These are phyloP conservation scores for Okamejei kenojei DNA, from an alignment of 2,797 vertebrate species.

Conservation along the genomic window DNA sequence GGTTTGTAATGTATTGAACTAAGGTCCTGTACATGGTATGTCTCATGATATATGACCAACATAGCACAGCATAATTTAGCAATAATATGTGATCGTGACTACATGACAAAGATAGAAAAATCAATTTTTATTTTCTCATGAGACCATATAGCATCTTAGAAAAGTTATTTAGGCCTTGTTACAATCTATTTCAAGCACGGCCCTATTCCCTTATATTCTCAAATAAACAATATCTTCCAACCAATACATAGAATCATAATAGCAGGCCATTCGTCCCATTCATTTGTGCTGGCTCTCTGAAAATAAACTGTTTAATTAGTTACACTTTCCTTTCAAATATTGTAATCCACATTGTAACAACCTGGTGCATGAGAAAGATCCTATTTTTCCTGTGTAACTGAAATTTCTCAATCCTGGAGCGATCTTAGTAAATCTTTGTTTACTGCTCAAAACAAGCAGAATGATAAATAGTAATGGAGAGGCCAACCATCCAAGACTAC, in stretches of 20 bases:
- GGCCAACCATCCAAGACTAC: neutral
- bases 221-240: neutral
- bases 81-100: conserved; percentile 11
- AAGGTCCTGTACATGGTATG: neutral
- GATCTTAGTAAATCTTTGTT: neutral
- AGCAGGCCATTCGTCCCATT: neutral
- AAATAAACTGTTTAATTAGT: neutral
- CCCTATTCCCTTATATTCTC: neutral
- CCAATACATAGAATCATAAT: neutral
- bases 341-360: neutral
- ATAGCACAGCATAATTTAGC: conserved; percentile 24
- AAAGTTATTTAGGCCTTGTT: neutral
- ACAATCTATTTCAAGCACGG: neutral
- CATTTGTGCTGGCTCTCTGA: neutral
- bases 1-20: conserved; percentile 32
- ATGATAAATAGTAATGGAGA: neutral
- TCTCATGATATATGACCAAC: conserved; percentile 21
- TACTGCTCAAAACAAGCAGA: neutral
- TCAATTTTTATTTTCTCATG: conserved; percentile 26
- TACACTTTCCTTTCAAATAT: neutral
- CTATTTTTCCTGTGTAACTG: neutral
- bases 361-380: neutral
- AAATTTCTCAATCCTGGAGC: neutral
- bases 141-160: conserved; percentile 20
- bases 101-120: conserved; percentile 21